Evolutionary conservation across 2,888 invertebrate genomes (phyloP).

Genomic region (Bhutanitis thaidina): DNA sequence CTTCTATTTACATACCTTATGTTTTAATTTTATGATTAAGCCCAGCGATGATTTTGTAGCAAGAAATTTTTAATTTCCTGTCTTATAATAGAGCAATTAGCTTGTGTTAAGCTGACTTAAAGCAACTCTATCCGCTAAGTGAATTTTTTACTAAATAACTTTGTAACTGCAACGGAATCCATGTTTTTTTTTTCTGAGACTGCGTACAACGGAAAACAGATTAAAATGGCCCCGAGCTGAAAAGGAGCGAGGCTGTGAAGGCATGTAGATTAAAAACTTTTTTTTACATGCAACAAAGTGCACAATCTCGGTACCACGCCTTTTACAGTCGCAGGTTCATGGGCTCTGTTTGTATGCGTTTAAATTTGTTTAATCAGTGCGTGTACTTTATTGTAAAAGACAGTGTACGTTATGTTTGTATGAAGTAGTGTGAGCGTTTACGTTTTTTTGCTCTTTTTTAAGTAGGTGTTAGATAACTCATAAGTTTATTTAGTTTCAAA

Average conservation of each 20-base stretch:
- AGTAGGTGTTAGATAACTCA: too few relatives aligned
- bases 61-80: background rate
- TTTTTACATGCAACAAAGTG: slow-evolving; percentile 46
- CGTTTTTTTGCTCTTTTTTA: too few relatives aligned
- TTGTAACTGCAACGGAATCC: slow-evolving; percentile 32
- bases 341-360: slow-evolving; percentile 1
- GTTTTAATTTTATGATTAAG: too few relatives aligned
- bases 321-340: slow-evolving; percentile 22
- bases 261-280: slow-evolving; percentile 66
- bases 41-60: too few relatives aligned
- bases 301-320: slow-evolving; percentile 40
- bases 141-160: slow-evolving; percentile 48
- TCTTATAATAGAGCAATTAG: slow-evolving; percentile 4
- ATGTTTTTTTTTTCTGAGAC: slow-evolving; percentile 46
- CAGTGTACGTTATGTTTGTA: too few relatives aligned
- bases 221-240: slow-evolving; percentile 68
- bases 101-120: slow-evolving; percentile 17
- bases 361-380: too few relatives aligned
- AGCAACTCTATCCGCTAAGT: slow-evolving; percentile 30
- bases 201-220: slow-evolving; percentile 57
- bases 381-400: too few relatives aligned
- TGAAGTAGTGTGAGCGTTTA: too few relatives aligned
- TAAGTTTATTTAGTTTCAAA: too few relatives aligned
- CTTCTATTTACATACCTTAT: too few relatives aligned
- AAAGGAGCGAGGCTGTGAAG: slow-evolving; percentile 55